Conservation (phyloP, 2,113 vertebrate genomes). For the Hippopotamus amphibius region DNA sequence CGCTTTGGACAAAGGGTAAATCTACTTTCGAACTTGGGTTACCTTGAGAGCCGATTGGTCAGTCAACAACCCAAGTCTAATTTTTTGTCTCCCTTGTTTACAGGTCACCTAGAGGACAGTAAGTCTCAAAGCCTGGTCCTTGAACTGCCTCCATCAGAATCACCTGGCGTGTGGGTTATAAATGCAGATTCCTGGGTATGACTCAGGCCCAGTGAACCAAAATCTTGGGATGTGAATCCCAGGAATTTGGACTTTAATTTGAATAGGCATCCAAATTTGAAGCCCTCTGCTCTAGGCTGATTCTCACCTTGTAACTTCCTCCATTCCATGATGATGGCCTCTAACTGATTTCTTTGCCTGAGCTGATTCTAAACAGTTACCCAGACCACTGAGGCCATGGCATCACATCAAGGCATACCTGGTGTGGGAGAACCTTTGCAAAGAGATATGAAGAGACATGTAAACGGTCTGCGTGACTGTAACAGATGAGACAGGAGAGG, state of each 20-base stretch:
- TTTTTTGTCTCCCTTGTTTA: background rate
- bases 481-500: background rate
- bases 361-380: background rate
- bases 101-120: background rate
- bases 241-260: background rate
- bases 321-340: background rate
- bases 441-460: background rate
- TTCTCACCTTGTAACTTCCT: background rate
- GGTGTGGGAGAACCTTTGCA: background rate
- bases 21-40: background rate
- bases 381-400: background rate
- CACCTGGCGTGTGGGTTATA: background rate
- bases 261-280: background rate
- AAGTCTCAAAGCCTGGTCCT: background rate
- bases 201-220: background rate
- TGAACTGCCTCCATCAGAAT: background rate
- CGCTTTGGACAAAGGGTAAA: background rate
- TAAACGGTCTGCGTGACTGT: background rate
- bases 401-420: background rate
- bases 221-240: background rate
- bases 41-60: background rate
- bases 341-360: background rate
- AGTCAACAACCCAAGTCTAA: background rate
- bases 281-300: background rate
- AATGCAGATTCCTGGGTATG: background rate